Evolutionary conservation across 2,888 invertebrate species (phyloP), one percentile per base, ranked within the genome.

Genomic region (Diachrysia chrysitis): DNA sequence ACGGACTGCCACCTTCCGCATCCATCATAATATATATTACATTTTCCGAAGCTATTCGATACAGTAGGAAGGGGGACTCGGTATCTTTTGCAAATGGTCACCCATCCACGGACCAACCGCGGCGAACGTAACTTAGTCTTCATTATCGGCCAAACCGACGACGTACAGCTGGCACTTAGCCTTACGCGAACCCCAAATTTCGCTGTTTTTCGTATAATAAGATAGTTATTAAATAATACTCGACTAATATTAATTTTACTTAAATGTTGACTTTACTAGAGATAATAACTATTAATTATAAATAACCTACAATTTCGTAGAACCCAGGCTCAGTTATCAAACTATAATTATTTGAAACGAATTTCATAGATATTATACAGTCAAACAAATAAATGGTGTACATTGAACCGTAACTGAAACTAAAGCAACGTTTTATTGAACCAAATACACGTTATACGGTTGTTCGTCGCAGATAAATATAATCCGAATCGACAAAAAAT

Each of bases 301-400:
- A n/a, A n/a, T n/a, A n/a, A n/a, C 42, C 42, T n/a, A 16, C 4
- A 16, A 16, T 42, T 42, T 42, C 42, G n/a, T 7, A 6, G 42
- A 42, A 42, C 42, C 1, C 42, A 42, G 7, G 6, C 5, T n/a
- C 42, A n/a, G 42, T n/a, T 42, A n/a, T n/a, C n/a, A n/a, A 42
- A n/a, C n/a, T 42, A 42, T 42, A 42, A n/a, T 42, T 42, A 42
- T 42, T 42, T 42, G 42, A n/a, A n/a, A 42, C 42, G 16, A 42
- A 42, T 42, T 42, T 42, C n/a, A n/a, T n/a, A 42, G 42, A 42
- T 42, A 42, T 42, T 42, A 42, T 42, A 42, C n/a, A 42, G 42
- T n/a, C 42, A 42, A 42, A 42, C 42, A n/a, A 42, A 42, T n/a
- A 42, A 32, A 32, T 32, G n/a, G n/a, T n/a, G n/a, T n/a, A 37